These are phyloP conservation scores for Hipparchia sbordonii DNA, from an alignment of 2,888 invertebrate species.

Conservation along the genomic window DNA sequence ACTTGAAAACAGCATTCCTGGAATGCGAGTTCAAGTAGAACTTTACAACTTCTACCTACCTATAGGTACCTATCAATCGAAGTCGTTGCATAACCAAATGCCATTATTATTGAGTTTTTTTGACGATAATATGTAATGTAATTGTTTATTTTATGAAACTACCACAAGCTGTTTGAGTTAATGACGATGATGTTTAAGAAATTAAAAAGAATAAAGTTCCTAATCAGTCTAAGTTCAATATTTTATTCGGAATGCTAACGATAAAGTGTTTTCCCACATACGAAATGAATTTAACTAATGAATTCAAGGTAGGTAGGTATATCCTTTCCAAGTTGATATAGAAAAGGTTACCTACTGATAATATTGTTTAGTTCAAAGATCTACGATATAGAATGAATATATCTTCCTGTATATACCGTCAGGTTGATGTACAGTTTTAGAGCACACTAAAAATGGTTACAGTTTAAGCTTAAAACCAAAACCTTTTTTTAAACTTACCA, in stretches of 20 bases:
- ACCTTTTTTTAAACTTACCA: not conserved
- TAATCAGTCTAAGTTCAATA: constrained; percentile 5
- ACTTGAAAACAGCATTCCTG: constrained; percentile 25
- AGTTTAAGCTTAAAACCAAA: too few species aligned
- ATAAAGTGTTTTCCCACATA: not conserved
- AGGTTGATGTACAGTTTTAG: too few species aligned
- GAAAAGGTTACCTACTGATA: too few species aligned
- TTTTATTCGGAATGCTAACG: constrained; percentile 8
- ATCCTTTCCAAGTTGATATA: too few species aligned
- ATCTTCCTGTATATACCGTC: too few species aligned
- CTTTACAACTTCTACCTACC: constrained; percentile 23
- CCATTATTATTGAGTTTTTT: constrained; percentile 27
- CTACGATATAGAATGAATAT: too few species aligned
- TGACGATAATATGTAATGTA: constrained; percentile 22
- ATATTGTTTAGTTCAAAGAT: too few species aligned
- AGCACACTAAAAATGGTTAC: too few species aligned
- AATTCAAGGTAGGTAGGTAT: too few species aligned
- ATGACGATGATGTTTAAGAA: constrained; percentile 14
- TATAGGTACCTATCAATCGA: constrained; percentile 22
- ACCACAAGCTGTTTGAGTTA: constrained; percentile 18
- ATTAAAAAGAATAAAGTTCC: constrained; percentile 11
- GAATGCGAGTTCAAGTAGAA: constrained; percentile 32
- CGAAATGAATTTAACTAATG: too few species aligned
- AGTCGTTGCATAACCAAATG: constrained; percentile 27
- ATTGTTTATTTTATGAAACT: constrained; percentile 25